Conservation (phyloP, 2,888 invertebrate genomes). For the Ceriagrion tenellum region DNA sequence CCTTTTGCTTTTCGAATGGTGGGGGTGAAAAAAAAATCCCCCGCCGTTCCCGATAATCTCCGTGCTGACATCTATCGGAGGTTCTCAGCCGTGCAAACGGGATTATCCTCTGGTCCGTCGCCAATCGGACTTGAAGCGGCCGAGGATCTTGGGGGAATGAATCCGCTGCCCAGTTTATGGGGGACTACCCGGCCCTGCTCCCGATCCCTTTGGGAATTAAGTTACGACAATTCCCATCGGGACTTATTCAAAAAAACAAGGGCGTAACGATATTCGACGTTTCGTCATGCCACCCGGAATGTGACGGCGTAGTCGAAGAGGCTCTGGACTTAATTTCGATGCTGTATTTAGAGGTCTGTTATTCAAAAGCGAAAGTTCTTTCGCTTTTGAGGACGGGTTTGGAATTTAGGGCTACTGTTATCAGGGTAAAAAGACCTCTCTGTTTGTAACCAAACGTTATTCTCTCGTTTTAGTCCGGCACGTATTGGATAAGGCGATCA, state of each 20-base stretch:
- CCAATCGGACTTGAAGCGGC: slow-evolving; percentile 1
- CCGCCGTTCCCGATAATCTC: background rate
- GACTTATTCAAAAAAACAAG: background rate
- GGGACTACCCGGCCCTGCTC: background rate
- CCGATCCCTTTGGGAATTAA: background rate
- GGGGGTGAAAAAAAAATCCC: background rate
- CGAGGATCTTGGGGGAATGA: background rate
- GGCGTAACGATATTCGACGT: slow-evolving; percentile 31
- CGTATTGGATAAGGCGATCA: background rate
- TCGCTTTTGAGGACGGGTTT: background rate
- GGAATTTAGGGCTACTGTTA: background rate
- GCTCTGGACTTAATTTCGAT: slow-evolving; percentile 18
- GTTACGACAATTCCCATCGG: slow-evolving; percentile 13
- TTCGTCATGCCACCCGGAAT: background rate
- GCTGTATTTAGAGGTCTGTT: background rate
- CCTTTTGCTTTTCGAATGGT: background rate
- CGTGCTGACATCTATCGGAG: slow-evolving; percentile 3
- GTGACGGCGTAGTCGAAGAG: background rate
- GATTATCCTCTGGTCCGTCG: slow-evolving; percentile 32
- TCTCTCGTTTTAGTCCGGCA: background rate
- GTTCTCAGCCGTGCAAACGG: slow-evolving; percentile 31
- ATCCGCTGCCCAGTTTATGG: background rate
- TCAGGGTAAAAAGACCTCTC: background rate
- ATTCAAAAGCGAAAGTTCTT: background rate
- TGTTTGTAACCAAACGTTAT: background rate